phyloP scores from a whole-genome alignment of 2,888 invertebrate species.

The Patella depressa region DNA sequence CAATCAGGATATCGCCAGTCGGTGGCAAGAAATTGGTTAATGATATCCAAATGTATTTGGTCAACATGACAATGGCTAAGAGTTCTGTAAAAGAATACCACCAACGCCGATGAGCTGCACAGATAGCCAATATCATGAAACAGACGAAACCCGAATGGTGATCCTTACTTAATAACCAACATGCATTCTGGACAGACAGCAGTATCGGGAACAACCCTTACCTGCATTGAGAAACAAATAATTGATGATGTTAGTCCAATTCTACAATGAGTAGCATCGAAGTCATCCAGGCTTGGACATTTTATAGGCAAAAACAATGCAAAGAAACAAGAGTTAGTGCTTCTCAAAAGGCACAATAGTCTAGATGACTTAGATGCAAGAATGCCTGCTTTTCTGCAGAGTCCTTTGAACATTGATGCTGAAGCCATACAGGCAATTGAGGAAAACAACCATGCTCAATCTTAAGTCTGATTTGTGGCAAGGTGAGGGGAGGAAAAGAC shows the following conservation, averaged over 20 bases:
- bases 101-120: background rate
- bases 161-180: slow-evolving; percentile 19
- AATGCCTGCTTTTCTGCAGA: background rate
- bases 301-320: slow-evolving; percentile 36
- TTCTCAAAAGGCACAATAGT: slow-evolving; percentile 20
- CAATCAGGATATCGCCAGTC: slow-evolving; percentile 25
- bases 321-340: background rate
- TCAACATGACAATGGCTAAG: slow-evolving; percentile 28
- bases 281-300: slow-evolving; percentile 31
- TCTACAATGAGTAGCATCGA: slow-evolving; percentile 31
- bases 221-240: slow-evolving; percentile 14
- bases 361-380: background rate
- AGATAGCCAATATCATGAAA: background rate
- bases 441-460: slow-evolving; percentile 19
- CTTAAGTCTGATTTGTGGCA: slow-evolving; percentile 21
- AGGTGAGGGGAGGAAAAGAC: slow-evolving; percentile 20
- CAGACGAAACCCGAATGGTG: background rate
- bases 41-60: slow-evolving; percentile 37
- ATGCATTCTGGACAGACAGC: slow-evolving; percentile 21
- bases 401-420: background rate
- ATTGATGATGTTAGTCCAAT: slow-evolving; percentile 25
- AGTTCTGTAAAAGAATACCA: slow-evolving; percentile 29
- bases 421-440: slow-evolving; percentile 16
- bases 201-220: background rate
- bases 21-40: slow-evolving; percentile 19